Evolutionary conservation across 2,797 vertebrate genomes (phyloP).

Genomic region (Cuniculus paca): DNA sequence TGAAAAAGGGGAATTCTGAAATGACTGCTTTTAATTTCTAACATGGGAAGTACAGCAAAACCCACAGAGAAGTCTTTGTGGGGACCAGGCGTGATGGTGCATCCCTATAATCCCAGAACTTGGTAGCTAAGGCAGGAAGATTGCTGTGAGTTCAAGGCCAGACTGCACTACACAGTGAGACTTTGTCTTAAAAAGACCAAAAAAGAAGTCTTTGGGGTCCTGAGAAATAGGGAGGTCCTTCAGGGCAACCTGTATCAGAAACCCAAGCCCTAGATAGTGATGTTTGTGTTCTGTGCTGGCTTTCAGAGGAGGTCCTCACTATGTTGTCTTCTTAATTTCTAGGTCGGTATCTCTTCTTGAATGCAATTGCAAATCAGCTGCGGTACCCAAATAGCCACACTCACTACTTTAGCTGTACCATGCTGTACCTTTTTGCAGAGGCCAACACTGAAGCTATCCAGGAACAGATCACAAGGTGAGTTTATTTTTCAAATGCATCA

Average conservation of each 20-base stretch:
- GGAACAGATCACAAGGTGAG: slow-evolving; percentile 98
- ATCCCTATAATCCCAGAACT: neutral
- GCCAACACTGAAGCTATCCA: slow-evolving; percentile 99
- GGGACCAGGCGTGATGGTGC: neutral
- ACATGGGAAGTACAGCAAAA: neutral
- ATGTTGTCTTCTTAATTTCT: slow-evolving; percentile 48
- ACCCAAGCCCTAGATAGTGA: neutral
- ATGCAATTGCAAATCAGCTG: slow-evolving; percentile 99
- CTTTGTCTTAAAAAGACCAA: neutral
- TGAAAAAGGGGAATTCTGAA: neutral
- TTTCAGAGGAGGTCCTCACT: neutral
- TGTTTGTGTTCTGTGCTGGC: neutral
- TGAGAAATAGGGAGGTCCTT: neutral
- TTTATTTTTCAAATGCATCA: neutral
- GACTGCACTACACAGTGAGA: neutral
- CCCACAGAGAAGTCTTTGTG: neutral
- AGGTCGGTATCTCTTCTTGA: slow-evolving; percentile 99
- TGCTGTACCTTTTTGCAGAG: slow-evolving; percentile 99
- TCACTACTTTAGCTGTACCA: slow-evolving; percentile 99
- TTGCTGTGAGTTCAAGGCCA: too few relatives aligned
- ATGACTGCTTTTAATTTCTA: neutral
- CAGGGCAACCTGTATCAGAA: neutral
- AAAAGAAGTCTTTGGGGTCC: neutral
- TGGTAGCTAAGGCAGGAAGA: neutral
- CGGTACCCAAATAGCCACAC: slow-evolving; percentile 99